Evolutionary conservation across 2,797 vertebrate species (phyloP), one percentile per base, ranked within the genome.

Genomic region (Acanthurus leucopareius): DNA sequence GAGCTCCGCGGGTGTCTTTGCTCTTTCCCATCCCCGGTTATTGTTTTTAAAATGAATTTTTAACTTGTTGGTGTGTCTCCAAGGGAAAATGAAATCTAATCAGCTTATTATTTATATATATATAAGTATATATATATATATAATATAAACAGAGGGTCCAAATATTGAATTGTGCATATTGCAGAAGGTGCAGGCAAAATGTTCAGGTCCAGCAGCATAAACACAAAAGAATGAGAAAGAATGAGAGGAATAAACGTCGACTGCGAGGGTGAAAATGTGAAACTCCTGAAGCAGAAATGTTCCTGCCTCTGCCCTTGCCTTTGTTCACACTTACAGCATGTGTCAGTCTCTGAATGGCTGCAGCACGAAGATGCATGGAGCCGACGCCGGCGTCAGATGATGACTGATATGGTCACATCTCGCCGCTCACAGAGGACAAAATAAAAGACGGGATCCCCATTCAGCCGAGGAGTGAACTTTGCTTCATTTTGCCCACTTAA

Each of bases 41-140:
- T 86, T 92, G 79, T 84, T 88, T 88, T 87, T 85, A 90, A 89
- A 89, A 71, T 56, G 22, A 71, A 86, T 85, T 85, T 32, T 65
- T 56, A 63, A 70, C 65, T 69, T 75, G 72, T 77, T 82, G 58
- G 38, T 60, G 32, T 56, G 58, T 83, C 80, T 79, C 75, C 10
- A 2, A 65, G 82, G 67, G 79, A 20, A 80, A 81, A 42, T 56
- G 6, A 53, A 86, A 87, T 87, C 72, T 22, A 75, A 89, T 87
- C 60, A 75, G 16, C 58, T 82, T 59, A 85, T 78, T 81, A 62
- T 17, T 72, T 51, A 48, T 20, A 44, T 13, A 54, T 7, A 60
- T 5, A 66, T n/a, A 56, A 32, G 25, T 28, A 32, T 32, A 32
- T 32, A 32, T 32, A 4, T 32, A 32, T 32, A 32, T 32, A 32